Conservation (phyloP, 2,113 vertebrate genomes). For the Embiotoca jacksoni region DNA sequence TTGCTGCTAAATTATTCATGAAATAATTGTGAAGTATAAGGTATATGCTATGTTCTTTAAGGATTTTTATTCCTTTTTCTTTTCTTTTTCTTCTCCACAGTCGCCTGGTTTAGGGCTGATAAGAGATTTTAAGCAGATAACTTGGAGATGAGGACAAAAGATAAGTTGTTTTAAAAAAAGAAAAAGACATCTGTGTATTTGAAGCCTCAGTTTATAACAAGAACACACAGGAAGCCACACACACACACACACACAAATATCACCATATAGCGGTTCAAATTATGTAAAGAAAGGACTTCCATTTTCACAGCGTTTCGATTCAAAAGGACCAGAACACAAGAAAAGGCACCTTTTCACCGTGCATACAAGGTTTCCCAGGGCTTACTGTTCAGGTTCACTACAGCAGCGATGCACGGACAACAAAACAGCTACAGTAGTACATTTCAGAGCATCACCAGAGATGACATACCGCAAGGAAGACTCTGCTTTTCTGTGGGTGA, state of each 20-base stretch:
- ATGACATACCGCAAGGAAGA: neutral
- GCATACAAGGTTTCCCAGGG: neutral
- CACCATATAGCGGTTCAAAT: neutral
- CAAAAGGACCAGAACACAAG: neutral
- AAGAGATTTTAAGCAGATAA: constrained; percentile 7
- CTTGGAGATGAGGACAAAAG: constrained; percentile 18
- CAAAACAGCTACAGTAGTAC: neutral
- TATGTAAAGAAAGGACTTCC: too few relatives aligned
- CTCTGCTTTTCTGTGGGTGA: neutral
- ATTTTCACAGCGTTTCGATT: constrained; percentile 6
- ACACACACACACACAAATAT: neutral
- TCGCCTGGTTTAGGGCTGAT: neutral
- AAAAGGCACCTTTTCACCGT: neutral
- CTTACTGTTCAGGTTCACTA: neutral
- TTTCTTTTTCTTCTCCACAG: neutral
- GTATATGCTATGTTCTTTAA: too few relatives aligned
- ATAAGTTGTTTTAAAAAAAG: constrained; percentile 10
- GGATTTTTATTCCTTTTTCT: neutral
- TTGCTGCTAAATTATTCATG: too few relatives aligned
- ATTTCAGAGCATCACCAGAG: constrained; percentile 25
- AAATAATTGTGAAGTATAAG: too few relatives aligned
- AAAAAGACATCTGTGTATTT: too few relatives aligned
- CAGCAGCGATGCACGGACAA: neutral
- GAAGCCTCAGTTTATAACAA: neutral
- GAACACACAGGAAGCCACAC: neutral